These are phyloP conservation scores for Catharus ustulatus DNA, from an alignment of 2,797 vertebrate species.

Conservation along the genomic window DNA sequence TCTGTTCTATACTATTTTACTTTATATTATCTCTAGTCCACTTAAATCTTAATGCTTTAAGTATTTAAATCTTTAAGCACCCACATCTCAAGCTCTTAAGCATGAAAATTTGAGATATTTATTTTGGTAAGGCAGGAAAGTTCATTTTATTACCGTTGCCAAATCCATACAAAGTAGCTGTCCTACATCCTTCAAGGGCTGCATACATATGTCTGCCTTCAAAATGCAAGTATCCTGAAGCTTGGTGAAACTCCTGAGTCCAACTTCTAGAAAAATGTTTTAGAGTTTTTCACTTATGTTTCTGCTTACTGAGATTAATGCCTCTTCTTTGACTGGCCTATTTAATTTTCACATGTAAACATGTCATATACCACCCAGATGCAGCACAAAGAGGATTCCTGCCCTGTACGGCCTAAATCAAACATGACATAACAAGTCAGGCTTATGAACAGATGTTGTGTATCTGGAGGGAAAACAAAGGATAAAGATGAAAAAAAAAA, in stretches of 20 bases:
- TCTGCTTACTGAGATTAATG: not conserved
- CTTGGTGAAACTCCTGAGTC: not conserved
- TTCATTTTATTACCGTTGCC: not conserved
- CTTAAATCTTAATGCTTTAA: not conserved
- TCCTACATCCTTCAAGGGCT: not conserved
- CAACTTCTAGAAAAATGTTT: not conserved
- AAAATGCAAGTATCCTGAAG: not conserved
- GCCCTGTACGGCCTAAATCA: not conserved
- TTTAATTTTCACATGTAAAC: not conserved
- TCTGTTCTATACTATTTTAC: not conserved
- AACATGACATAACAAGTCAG: not conserved
- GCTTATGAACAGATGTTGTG: not conserved
- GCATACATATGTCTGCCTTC: not conserved
- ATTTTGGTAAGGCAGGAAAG: not conserved
- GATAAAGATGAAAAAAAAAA: not conserved
- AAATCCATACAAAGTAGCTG: not conserved
- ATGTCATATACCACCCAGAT: not conserved
- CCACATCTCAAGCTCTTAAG: not conserved
- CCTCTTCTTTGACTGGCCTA: not conserved
- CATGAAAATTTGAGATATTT: not conserved
- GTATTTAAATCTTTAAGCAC: not conserved
- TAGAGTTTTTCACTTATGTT: not conserved
- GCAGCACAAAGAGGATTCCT: not conserved
- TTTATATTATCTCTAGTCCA: not conserved
- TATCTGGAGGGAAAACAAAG: not conserved